Conservation (phyloP, 2,113 vertebrate species). For the Pelmatolapia mariae region DNA sequence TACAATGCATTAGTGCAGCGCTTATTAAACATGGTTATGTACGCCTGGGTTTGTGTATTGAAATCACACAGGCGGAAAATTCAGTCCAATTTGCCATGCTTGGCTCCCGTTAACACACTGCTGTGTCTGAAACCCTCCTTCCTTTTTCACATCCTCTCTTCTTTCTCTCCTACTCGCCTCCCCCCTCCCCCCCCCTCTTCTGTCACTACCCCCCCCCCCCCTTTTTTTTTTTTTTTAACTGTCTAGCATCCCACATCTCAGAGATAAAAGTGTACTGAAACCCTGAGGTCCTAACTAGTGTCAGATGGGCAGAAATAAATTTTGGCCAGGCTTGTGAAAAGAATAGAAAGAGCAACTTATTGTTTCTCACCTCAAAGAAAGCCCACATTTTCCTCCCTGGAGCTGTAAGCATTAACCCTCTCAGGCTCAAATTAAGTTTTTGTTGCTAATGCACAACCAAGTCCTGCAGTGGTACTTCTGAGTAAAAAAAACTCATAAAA, state of each 20-base stretch:
- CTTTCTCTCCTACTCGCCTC: not conserved
- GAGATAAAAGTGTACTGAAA: not conserved
- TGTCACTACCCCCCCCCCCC: not conserved
- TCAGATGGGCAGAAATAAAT: not conserved
- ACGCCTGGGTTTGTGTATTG: conserved; percentile 60
- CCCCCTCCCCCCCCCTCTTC: not conserved
- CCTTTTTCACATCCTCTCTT: not conserved
- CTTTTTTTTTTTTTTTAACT: not conserved
- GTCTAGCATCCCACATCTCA: not conserved
- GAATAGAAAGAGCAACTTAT: not conserved
- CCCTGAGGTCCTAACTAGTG: not conserved
- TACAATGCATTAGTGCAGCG: conserved; percentile 66
- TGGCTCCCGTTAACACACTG: conserved; percentile 36
- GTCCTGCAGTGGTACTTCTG: too few species aligned
- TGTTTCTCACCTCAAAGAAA: not conserved
- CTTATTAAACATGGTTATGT: conserved; percentile 65
- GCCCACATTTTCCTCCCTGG: not conserved
- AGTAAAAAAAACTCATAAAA: too few species aligned
- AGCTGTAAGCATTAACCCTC: not conserved
- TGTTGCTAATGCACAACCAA: too few species aligned
- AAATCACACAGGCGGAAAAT: conserved; percentile 65
- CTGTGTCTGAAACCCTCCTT: conserved; percentile 15
- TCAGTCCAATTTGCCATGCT: conserved; percentile 52
- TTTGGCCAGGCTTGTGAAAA: not conserved
- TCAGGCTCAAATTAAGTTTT: too few species aligned